Base-by-base conservation (phyloP, 2,888 invertebrate species). In the Villa cingulata region DNA sequence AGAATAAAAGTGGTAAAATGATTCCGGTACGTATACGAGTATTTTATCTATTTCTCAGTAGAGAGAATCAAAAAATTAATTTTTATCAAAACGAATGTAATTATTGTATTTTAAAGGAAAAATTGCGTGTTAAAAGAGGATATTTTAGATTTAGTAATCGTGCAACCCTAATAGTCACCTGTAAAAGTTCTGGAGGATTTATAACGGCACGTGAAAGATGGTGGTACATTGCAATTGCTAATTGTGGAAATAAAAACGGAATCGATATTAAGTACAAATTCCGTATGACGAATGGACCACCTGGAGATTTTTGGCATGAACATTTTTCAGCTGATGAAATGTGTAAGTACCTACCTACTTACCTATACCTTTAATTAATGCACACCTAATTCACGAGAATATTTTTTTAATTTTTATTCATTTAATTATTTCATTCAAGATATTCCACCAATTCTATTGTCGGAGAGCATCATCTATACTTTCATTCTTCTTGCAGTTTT, bases 281-380 rank as follows among this genome's bases (percentile, higher is more conserved):
- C 55, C 71, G 83, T 48, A 84, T 95, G 87, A 91, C 90, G 0
- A 95, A 95, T 64, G 90, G 87, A 0, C 74, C 80, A 1, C 75
- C 77, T 2, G 83, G 81, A 0, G 84, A 84, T 58, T 82, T 86
- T 57, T 87, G 89, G 83, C 83, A 82, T 57, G 81, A 86, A 60
- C 92, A 95, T 61, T 92, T 91, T 63, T 92, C 92, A 0, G 92
- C 91, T 10, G 94, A 95, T 66, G 90, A 95, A 70, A 91, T 92
- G 70, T 90, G 92, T 89, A 74, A 81, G 86, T 74, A 46, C 18
- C 39, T 32, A 17, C 17, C 6, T 38, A 9, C 6, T 2, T 1
- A n/a, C 6, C 5, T 38, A 10, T 15, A 14, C n/a, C 12, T 34
- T 34, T 34, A 12, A 4, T 4, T 14, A 34, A 34, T 14, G 7